These are phyloP conservation scores for Apotomis betuletana DNA, from an alignment of 2,888 invertebrate genomes.

Conservation along the genomic window DNA sequence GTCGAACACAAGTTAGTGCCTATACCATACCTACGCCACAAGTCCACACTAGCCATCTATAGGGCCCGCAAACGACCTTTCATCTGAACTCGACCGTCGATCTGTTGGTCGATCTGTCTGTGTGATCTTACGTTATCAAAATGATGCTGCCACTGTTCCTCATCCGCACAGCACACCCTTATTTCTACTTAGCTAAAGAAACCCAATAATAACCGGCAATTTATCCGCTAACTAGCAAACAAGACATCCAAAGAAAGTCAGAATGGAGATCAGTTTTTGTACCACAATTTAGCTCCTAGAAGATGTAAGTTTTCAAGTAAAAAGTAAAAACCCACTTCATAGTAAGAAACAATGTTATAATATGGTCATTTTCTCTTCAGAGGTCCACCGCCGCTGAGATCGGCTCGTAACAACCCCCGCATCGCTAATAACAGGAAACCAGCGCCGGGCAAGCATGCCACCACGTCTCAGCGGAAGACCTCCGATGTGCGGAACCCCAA, in stretches of 20 bases:
- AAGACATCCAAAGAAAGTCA: too few relatives aligned
- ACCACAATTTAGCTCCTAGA: neutral
- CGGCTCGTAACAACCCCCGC: slow-evolving; percentile 70
- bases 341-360: neutral
- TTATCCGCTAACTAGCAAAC: too few relatives aligned
- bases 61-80: too few relatives aligned
- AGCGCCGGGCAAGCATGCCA: slow-evolving; percentile 60
- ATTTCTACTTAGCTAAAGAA: too few relatives aligned
- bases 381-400: slow-evolving; percentile 71
- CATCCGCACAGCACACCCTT: too few relatives aligned
- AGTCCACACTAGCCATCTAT: neutral
- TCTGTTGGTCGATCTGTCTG: too few relatives aligned
- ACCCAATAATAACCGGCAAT: too few relatives aligned
- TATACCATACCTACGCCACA: slow-evolving; percentile 38
- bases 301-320: neutral
- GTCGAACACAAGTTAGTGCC: slow-evolving; percentile 87
- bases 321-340: neutral
- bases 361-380: slow-evolving; percentile 49
- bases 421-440: slow-evolving; percentile 65
- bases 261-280: too few relatives aligned
- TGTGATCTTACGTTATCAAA: too few relatives aligned
- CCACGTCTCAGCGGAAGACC: slow-evolving; percentile 71
- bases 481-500: slow-evolving; percentile 73
- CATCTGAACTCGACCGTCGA: too few relatives aligned
- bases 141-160: too few relatives aligned